Evolutionary conservation across 2,113 vertebrate species (phyloP), one percentile per base, ranked within the genome.

Genomic region (Ceratotherium simum): DNA sequence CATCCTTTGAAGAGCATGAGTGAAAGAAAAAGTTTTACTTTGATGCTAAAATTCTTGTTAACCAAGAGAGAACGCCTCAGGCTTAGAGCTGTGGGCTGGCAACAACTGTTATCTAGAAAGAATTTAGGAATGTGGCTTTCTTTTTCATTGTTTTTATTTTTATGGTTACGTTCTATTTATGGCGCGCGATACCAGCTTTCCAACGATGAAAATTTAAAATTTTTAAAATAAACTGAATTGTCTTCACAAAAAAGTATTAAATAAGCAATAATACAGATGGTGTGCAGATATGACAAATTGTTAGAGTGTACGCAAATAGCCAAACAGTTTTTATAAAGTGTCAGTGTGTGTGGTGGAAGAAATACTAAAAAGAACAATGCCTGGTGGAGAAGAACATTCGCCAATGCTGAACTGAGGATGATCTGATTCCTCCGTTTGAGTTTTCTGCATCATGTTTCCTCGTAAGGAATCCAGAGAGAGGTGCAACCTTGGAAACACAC

Each of bases 371-470:
- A 8, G 69, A 18, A 23, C 29, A 10, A 8, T 6, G 21, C 36
- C 21, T 31, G 25, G 8, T 7, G 60, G 46, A 16, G 46, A 36
- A 3, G 5, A 27, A 9, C 42, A 0, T 3, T 5, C 0, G 1
- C 23, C 6, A 0, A 11, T 21, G 0, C 31, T 0, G 2, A 11
- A 2, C 31, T 8, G 58, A 31, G 0, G 17, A 5, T 1, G 8
- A 3, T 31, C 67, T 2, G 1, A 21, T 31, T 7, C 8, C n/a
- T 8, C 8, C 0, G 3, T 51, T 8, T 21, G 75, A 9, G 31
- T 80, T 60, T 70, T 31, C 16, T 21, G 29, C 17, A 0, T 20
- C 2, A 2, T 0, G 3, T 20, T 46, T 18, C 78, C 33, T 25
- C 6, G 17, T 31, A 17, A 42, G 58, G 25, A 79, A 20, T 36